Evolutionary conservation across 2,888 invertebrate genomes (phyloP), one percentile per base, ranked within the genome.

Genomic region (Cylloceria caligata): DNA sequence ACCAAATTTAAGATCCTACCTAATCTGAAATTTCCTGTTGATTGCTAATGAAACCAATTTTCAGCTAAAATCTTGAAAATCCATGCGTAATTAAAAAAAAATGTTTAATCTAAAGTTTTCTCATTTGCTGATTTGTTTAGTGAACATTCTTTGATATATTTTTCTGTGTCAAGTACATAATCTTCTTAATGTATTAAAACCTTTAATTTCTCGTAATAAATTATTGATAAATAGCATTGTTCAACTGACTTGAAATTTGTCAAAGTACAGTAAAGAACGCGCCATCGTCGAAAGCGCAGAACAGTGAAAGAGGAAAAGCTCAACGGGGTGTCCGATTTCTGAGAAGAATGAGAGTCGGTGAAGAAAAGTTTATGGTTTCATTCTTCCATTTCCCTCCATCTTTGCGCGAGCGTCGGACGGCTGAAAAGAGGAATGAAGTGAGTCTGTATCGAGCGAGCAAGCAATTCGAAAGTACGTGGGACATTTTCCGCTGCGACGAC

Each of bases 401-500:
- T 52, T 69, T 62, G n/a, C 24, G 7, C 55, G 45, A 49, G 49
- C 49, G 57, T 73, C 49, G 85, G 84, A 64, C 77, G 73, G 76
- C 80, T 83, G 80, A 78, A 85, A 80, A 49, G 79, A 85, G 77
- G 73, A 74, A 84, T 42, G 64, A 64, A 21, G 0, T 19, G 5
- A 24, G 62, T 19, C 72, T 24, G 60, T 80, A 60, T 74, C 19
- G 30, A 65, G 69, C 57, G 73, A 73, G 68, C 67, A 78, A 84
- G 76, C 77, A 85, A 87, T 88, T 85, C 67, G 86, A 87, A 87
- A 88, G 86, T 88, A 88, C 88, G 88, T 87, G 84, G 86, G 83
- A 87, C 86, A 88, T 87, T 88, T 90, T 88, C 86, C 85, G 77
- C 77, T 80, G 71, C 60, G 75, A 78, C 80, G 81, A 82, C 82